Percentiles rank a stretch among this genome's conserved stretches.
Evolutionary conservation across 2,113 vertebrate genomes (phyloP).

Genomic region (Daubentonia madagascariensis): DNA sequence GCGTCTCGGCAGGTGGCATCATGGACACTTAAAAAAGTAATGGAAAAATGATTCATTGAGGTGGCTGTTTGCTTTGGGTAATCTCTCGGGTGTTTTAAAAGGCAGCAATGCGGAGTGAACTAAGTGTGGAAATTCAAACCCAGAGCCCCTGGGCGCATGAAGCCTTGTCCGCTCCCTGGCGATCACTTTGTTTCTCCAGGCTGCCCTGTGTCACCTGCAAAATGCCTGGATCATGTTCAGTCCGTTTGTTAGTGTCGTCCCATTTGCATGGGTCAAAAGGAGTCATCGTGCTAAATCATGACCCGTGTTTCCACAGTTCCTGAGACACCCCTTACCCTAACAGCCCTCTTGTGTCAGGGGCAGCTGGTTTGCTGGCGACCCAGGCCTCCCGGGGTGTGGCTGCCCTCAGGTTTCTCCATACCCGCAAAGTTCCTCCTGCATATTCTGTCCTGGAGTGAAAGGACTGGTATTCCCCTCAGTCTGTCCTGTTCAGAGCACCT

Average conservation of each 20-base stretch:
- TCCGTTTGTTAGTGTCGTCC: background rate
- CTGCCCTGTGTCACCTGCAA: background rate
- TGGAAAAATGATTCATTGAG: rapidly evolving
- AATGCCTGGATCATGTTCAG: rapidly evolving
- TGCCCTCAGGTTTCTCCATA: background rate
- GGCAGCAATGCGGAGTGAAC: rapidly evolving
- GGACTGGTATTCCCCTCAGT: background rate
- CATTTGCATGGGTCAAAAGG: background rate
- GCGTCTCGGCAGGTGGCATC: background rate
- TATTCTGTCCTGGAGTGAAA: background rate
- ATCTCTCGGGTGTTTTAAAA: rapidly evolving
- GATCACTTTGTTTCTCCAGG: rapidly evolving
- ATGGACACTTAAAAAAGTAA: background rate
- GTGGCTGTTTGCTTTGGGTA: background rate
- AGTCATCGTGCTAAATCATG: rapidly evolving
- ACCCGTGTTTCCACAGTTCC: background rate
- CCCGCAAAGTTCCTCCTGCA: too few relatives aligned
- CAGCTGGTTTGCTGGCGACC: background rate
- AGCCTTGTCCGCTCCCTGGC: rapidly evolving
- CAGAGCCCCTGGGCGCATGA: background rate
- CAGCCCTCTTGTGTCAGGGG: background rate
- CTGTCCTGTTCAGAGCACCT: background rate
- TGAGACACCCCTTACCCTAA: rapidly evolving
- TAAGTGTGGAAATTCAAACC: rapidly evolving
- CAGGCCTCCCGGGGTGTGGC: background rate